Evolutionary conservation across 1,140 invertebrate species (phyloP), one percentile per base, ranked within the genome.

Genomic region (Paracyclopina nana): DNA sequence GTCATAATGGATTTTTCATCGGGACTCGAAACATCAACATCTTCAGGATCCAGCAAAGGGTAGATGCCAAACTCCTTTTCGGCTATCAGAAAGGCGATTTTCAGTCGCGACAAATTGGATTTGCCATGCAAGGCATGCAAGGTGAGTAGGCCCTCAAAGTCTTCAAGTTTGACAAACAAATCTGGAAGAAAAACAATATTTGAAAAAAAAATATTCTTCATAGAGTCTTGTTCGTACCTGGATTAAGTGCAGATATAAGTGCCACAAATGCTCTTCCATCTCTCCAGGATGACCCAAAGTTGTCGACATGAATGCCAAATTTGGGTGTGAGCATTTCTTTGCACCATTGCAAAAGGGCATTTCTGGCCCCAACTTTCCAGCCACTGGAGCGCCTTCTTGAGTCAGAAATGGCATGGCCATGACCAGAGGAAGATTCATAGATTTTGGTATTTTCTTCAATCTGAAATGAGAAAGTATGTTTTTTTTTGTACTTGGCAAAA

Each of bases 1-100:
- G 94, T 98, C 88, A 99, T 97, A 55, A 99, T 86, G 27, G 88
- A 96, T 65, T 90, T 86, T 62, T 98, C 92, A 66, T 98, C 94
- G 6, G 94, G 94, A 61, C 84, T 82, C 12, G 83, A 78, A 11
- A 95, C 88, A 68, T 97, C 88, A 24, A 99, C 87, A 68, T 99
- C 94, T 71, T 92, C 88, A 25, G 90, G 78, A 65, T 96, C 90
- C 20, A 96, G 67, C 9, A 96, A 69, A 57, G 80, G 72, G n/a
- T 86, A 78, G 57, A 97, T 94, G 40, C 87, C 88, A 14, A 98
- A 67, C 60, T 95, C 80, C 43, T 68, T 71, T 66, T 96, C 87
- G 30, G 94, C 94, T 11, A 91, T 76, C 59, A 80, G 76, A 65
- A 97, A 97, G 22, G 92, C 92, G 30, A 83, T 82, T 62, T 95